These are phyloP conservation scores for Myotis pilosus DNA, from an alignment of 2,797 vertebrate genomes.

Conservation along the genomic window DNA sequence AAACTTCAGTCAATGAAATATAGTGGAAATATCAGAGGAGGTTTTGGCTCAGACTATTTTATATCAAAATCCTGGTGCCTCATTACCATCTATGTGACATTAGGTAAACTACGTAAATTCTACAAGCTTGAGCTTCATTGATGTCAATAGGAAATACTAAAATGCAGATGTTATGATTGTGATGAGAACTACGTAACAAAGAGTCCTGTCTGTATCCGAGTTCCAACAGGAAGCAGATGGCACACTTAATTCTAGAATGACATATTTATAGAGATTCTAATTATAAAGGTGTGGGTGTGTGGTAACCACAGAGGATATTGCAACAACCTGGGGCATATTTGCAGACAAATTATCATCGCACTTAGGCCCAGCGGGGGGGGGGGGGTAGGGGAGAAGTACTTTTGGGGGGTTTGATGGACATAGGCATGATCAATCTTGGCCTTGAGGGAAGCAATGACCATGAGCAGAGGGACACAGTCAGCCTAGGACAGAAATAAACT, in stretches of 20 bases:
- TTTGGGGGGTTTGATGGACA: not conserved
- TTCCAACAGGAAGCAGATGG: constrained; percentile 1
- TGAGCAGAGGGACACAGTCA: not conserved
- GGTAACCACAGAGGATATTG: not conserved
- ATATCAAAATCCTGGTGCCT: not conserved
- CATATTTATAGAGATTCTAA: constrained; percentile 41
- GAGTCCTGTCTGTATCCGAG: not conserved
- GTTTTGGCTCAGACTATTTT: not conserved
- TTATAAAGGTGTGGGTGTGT: not conserved
- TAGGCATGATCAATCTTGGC: not conserved
- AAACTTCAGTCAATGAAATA: not conserved
- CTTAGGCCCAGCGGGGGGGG: not conserved
- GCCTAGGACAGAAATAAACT: not conserved
- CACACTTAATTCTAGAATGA: not conserved
- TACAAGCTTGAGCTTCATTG: not conserved
- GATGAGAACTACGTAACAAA: not conserved
- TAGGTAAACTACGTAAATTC: not conserved
- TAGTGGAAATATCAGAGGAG: not conserved
- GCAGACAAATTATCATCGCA: not conserved
- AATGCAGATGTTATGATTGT: not conserved
- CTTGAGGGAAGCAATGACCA: not conserved
- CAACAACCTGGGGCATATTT: not conserved
- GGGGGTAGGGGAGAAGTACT: not conserved
- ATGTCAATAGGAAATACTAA: not conserved
- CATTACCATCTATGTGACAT: not conserved